These are phyloP conservation scores for Nymphalis urticae DNA, from an alignment of 2,888 invertebrate genomes.

Conservation along the genomic window DNA sequence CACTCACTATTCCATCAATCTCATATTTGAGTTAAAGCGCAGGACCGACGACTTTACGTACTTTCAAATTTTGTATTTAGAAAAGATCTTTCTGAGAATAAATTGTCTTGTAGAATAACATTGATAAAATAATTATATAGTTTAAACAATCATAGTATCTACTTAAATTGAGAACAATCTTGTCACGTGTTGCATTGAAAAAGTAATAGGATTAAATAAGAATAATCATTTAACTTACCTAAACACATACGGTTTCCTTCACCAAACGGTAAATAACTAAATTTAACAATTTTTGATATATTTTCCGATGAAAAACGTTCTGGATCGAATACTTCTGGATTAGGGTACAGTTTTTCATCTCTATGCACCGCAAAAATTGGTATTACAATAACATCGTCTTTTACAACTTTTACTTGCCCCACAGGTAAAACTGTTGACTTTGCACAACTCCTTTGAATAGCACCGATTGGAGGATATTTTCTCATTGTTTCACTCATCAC, in stretches of 20 bases:
- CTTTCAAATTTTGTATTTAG: too few relatives aligned
- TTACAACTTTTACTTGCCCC: constrained; percentile 48
- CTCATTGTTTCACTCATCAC: constrained; percentile 67
- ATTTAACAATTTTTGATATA: constrained; percentile 49
- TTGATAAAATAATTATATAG: too few relatives aligned
- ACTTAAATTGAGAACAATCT: too few relatives aligned
- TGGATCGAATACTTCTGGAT: constrained; percentile 48
- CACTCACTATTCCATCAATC: too few relatives aligned
- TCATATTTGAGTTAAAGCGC: too few relatives aligned
- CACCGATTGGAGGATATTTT: constrained; percentile 64
- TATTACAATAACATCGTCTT: constrained; percentile 43
- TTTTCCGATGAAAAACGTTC: constrained; percentile 47
- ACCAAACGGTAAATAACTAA: constrained; percentile 72
- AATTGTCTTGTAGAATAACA: too few relatives aligned
- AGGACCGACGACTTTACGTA: too few relatives aligned
- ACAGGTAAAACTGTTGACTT: constrained; percentile 52
- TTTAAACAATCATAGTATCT: too few relatives aligned
- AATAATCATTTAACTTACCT: constrained; percentile 53
- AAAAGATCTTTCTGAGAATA: too few relatives aligned
- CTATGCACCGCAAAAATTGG: constrained; percentile 45
- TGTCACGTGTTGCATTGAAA: too few relatives aligned
- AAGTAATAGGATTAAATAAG: too few relatives aligned
- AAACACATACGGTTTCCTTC: constrained; percentile 76
- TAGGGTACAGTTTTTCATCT: constrained; percentile 59
- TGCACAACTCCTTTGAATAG: constrained; percentile 56